Evolutionary conservation across 2,113 vertebrate species (phyloP).

Genomic region (Nothocercus nigrocapillus): DNA sequence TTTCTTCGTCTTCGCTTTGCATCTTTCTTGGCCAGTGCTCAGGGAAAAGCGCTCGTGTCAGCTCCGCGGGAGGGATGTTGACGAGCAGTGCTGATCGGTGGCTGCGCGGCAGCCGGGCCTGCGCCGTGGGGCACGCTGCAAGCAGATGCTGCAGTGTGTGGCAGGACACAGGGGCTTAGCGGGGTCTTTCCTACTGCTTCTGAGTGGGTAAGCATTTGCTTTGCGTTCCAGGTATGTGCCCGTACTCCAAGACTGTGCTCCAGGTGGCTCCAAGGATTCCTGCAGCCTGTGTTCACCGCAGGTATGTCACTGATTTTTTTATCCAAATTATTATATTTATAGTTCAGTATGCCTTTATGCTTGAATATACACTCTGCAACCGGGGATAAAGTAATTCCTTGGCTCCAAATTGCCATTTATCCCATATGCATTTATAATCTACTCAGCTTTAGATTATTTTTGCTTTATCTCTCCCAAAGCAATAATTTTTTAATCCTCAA

Average conservation of each 20-base stretch:
- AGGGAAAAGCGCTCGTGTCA: background rate
- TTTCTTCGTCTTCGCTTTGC: background rate
- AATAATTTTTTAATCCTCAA: background rate
- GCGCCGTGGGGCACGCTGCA: too few relatives aligned
- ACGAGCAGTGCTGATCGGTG: too few relatives aligned
- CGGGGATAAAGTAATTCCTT: background rate
- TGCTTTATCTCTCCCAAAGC: background rate
- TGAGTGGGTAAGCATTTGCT: background rate
- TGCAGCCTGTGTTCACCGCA: background rate
- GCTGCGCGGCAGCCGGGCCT: too few relatives aligned
- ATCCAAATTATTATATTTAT: background rate
- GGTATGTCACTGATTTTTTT: background rate
- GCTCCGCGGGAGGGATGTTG: too few relatives aligned
- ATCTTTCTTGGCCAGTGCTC: background rate
- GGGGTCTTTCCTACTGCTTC: background rate
- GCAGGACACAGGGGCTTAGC: background rate
- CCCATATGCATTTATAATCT: background rate
- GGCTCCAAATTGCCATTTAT: background rate
- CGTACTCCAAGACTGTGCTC: background rate
- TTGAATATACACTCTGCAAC: background rate
- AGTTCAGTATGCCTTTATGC: background rate
- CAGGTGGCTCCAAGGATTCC: constrained; percentile 12
- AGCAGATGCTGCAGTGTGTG: background rate
- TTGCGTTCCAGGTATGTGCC: background rate
- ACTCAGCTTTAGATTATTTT: background rate